These are phyloP conservation scores for Hydractinia symbiolongicarpus DNA, from an alignment of 30 jellyfish, hydroid and myxozoan species.

Conservation along the genomic window DNA sequence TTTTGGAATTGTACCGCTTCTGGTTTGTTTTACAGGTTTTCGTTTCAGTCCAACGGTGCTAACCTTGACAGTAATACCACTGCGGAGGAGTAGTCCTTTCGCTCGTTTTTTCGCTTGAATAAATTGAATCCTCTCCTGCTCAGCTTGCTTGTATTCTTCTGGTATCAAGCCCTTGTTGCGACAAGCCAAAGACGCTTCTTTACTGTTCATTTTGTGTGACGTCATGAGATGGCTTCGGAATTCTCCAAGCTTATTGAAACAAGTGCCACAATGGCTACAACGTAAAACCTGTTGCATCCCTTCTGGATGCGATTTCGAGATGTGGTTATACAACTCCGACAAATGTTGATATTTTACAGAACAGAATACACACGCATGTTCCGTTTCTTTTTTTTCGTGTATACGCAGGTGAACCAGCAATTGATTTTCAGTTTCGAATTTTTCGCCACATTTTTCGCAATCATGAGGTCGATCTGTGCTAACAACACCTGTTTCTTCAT, in stretches of 20 bases:
- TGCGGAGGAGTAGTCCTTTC: slow-evolving; percentile 15
- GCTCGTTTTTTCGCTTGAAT: neutral
- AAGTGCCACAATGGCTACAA: slow-evolving; percentile 30
- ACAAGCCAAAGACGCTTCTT: slow-evolving; percentile 52
- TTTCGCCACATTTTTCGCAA: slow-evolving; percentile 49
- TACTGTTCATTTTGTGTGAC: slow-evolving; percentile 36
- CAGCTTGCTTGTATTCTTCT: slow-evolving; percentile 12
- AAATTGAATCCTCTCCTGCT: slow-evolving; percentile 1
- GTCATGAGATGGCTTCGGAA: slow-evolving; percentile 37
- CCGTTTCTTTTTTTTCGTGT: slow-evolving; percentile 21
- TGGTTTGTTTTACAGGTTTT: neutral
- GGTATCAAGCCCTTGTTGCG: slow-evolving; percentile 32
- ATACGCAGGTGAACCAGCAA: slow-evolving; percentile 3
- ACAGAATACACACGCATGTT: slow-evolving; percentile 24
- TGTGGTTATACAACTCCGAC: slow-evolving; percentile 24
- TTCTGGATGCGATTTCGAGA: neutral
- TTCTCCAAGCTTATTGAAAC: slow-evolving; percentile 5
- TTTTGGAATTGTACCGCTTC: neutral
- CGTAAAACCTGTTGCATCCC: neutral
- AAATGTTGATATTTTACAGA: slow-evolving; percentile 27
- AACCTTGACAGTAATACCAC: slow-evolving; percentile 13
- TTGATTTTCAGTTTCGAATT: slow-evolving; percentile 1
- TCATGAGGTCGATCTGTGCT: slow-evolving; percentile 36
- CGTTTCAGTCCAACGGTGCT: neutral
- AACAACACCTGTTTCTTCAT: slow-evolving; percentile 38